Base-by-base conservation (phyloP, 1,140 invertebrate species). In the Lasaia peninsularis region DNA sequence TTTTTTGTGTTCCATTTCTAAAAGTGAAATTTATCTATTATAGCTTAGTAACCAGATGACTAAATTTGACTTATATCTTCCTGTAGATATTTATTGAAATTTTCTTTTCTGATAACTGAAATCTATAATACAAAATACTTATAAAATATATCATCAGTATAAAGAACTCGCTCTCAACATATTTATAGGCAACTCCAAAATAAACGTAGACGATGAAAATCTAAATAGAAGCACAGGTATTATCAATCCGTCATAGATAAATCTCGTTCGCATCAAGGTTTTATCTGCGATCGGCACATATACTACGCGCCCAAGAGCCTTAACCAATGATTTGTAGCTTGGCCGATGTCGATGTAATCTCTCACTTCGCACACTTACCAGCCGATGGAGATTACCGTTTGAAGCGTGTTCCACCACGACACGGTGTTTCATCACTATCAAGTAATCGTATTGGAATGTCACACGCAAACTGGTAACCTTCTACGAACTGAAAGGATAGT, bases 321-420 rank as follows among this genome's bases (percentile, higher is more conserved):
- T 58, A 59, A 58, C 55, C 58, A 58, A 67, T 67, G 65, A 67
- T 67, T 67, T 67, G 65, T 67, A 44, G 61, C 55, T 54, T 52
- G 50, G 52, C 49, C 52, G 35, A 56, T 55, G 50, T 11, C 60
- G 60, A 62, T 62, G 60, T 44, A 57, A 62, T 62, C 55, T 62
- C 60, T 57, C 58, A 48, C 52, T 53, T 49, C 34, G 51, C 57
- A 48, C 57, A 59, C 52, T 63, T 59, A 63, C 14, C 35, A 37
- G 44, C 24, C 32, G 57, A 60, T 56, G 51, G 58, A 67, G 61
- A 60, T 63, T 57, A 56, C 58, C 56, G 52, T 51, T 63, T 50
- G 32, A 49, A 56, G 53, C 53, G 48, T 52, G 37, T 44, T 60
- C 53, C 55, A 56, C 55, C 28, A 37, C 49, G 56, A 58, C 56